phyloP scores from a whole-genome alignment of 2,888 invertebrate species.

The Acronicta aceris region DNA sequence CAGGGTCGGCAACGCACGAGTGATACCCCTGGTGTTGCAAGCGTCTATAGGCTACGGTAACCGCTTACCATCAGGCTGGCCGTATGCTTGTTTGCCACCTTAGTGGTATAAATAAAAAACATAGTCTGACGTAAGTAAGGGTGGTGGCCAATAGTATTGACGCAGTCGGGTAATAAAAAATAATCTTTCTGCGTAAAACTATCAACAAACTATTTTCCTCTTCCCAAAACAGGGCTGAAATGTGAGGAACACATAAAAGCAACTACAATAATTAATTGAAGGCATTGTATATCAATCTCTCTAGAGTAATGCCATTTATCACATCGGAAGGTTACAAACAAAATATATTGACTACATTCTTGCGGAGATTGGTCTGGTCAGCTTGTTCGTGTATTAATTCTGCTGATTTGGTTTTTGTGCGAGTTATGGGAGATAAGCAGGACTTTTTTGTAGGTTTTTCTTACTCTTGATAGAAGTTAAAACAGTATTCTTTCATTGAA shows the following conservation, averaged over 20 bases:
- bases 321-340: constrained; percentile 15
- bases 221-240: not conserved
- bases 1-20: too few species aligned
- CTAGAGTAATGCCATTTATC: constrained; percentile 17
- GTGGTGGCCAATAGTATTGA: too few species aligned
- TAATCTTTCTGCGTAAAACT: too few species aligned
- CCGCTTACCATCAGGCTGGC: too few species aligned
- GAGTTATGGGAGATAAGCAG: not conserved
- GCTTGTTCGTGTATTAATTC: constrained; percentile 1
- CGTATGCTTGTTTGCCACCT: too few species aligned
- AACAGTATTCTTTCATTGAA: not conserved
- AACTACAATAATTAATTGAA: constrained; percentile 31
- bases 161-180: too few species aligned
- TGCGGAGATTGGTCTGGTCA: constrained; percentile 19
- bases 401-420: constrained; percentile 4
- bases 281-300: constrained; percentile 14
- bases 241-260: constrained; percentile 7
- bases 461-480: not conserved
- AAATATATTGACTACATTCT: constrained; percentile 20
- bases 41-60: too few species aligned
- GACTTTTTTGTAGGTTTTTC: not conserved
- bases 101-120: too few species aligned
- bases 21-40: too few species aligned
- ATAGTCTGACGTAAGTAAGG: too few species aligned
- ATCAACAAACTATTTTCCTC: not conserved